A percentile compares a stretch with the other conserved stretches of the same genome.
phyloP scores from a whole-genome alignment of 1,140 invertebrate species.

The Drosophila rufa region DNA sequence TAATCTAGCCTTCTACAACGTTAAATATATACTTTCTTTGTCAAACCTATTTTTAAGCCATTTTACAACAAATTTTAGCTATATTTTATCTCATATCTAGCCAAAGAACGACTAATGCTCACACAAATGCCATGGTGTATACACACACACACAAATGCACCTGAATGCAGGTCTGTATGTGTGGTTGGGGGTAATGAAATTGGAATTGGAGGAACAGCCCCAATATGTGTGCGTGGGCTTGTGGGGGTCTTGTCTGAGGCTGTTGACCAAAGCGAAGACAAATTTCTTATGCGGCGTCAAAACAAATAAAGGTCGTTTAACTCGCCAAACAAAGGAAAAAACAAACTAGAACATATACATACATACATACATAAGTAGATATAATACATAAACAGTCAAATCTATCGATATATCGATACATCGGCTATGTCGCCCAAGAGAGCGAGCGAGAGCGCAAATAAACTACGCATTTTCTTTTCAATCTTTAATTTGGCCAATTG shows the following conservation, averaged over 20 bases:
- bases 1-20: too few species aligned
- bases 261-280: slow-evolving; percentile 56
- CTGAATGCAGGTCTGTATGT: not conserved
- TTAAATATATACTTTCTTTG: too few species aligned
- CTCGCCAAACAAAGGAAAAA: slow-evolving; percentile 41
- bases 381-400: slow-evolving; percentile 13
- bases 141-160: not conserved
- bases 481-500: not conserved
- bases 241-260: slow-evolving; percentile 22
- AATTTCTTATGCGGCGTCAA: slow-evolving; percentile 39
- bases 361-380: slow-evolving; percentile 3
- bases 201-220: not conserved
- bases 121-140: too few species aligned
- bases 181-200: slow-evolving; percentile 9
- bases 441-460: slow-evolving; percentile 15
- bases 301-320: slow-evolving; percentile 58
- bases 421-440: not conserved
- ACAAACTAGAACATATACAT: slow-evolving; percentile 3
- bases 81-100: too few species aligned
- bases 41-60: too few species aligned
- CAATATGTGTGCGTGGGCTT: not conserved
- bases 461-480: slow-evolving; percentile 52
- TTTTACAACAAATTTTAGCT: too few species aligned
- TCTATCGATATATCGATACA: slow-evolving; percentile 15
- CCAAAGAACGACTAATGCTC: too few species aligned